Evolutionary conservation across 2,888 invertebrate species (phyloP), one percentile per base, ranked within the genome.

Genomic region (Drosophila mimica): DNA sequence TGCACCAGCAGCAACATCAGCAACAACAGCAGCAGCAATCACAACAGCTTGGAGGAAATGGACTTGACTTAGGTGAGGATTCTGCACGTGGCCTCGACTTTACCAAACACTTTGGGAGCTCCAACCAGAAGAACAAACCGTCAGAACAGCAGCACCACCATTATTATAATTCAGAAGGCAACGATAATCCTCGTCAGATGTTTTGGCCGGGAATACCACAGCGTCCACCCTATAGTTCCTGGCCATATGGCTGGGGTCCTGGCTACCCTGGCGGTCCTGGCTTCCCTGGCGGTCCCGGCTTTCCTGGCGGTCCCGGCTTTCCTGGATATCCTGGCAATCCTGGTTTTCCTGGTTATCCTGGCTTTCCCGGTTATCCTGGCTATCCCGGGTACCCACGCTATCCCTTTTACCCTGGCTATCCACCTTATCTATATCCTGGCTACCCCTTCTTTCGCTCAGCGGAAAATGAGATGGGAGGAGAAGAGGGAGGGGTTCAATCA

Each of bases 121-220:
- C 75, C 46, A 75, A 66, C 54, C 30, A 73, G 59, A 63, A 70
- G 69, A 75, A 79, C 69, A 83, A 86, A 79, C 81, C 86, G 68
- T 15, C 74, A 60, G 76, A 79, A 70, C 67, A 81, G 58, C 69
- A 85, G 74, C 83, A 86, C 59, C 77, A 83, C 80, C 88, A 87
- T 70, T 88, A 87, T 80, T 84, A 86, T 88, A 52, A 74, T 70
- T 46, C 81, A 76, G 86, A 87, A 72, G 85, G 82, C 33, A 79
- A 72, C 57, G 80, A 77, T 59, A 83, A 79, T 59, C 72, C 81
- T 25, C 77, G 79, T 6, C 83, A 83, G 70, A 17, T 17, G 17
- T 4, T 4, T 25, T 81, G 76, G 73, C 56, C 71, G 17, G 58
- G 36, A n/a, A 70, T 57, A 8, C 73, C 72, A 9, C 5, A 38